These are phyloP conservation scores for Cerastoderma edule DNA, from an alignment of 2,888 invertebrate species.

Conservation along the genomic window DNA sequence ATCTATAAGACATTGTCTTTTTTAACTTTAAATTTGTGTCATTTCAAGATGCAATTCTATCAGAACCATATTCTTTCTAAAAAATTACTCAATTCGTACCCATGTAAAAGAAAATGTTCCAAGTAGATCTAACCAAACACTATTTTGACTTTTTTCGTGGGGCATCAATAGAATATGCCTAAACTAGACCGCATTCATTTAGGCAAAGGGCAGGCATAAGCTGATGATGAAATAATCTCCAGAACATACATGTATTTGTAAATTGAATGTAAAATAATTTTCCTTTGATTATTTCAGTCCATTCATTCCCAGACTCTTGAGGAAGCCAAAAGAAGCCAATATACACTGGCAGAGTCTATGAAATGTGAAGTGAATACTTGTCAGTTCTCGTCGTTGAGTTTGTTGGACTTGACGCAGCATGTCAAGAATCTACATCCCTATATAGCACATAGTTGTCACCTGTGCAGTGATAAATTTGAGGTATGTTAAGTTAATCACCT, in stretches of 20 bases:
- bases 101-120: too few species aligned
- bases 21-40: too few species aligned
- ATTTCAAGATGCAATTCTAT: too few species aligned
- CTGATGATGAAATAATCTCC: too few species aligned
- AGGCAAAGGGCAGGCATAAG: too few species aligned
- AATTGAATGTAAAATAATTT: background rate
- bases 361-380: slow-evolving; percentile 56
- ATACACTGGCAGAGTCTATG: slow-evolving; percentile 22
- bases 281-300: slow-evolving; percentile 26
- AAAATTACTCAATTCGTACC: too few species aligned
- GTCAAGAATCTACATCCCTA: slow-evolving; percentile 37
- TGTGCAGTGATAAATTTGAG: slow-evolving; percentile 38
- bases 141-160: too few species aligned
- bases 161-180: too few species aligned
- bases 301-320: slow-evolving; percentile 19
- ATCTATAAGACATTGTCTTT: too few species aligned
- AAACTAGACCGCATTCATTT: too few species aligned
- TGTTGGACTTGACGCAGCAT: slow-evolving; percentile 50
- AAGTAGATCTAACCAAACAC: too few species aligned
- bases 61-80: too few species aligned
- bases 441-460: slow-evolving; percentile 32
- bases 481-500: slow-evolving; percentile 17
- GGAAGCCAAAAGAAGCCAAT: slow-evolving; percentile 26
- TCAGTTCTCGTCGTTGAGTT: slow-evolving; percentile 39
- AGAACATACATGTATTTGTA: background rate